These are phyloP conservation scores for Cirrhinus mrigala DNA, from an alignment of 2,797 vertebrate species.

Conservation along the genomic window DNA sequence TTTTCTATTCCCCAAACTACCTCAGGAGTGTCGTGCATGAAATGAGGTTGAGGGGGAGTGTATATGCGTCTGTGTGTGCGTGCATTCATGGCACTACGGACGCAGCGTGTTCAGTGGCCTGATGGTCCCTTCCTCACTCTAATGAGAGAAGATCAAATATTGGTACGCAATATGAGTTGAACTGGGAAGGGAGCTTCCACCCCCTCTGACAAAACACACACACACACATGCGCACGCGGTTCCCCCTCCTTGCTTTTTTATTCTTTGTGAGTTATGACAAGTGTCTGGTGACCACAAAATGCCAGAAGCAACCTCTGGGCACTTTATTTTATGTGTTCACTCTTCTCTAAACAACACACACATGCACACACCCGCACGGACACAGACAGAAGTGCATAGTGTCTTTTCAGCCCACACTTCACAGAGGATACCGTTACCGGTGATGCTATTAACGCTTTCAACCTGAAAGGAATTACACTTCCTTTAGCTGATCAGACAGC, in stretches of 20 bases:
- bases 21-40: constrained; percentile 89
- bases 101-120: constrained; percentile 70
- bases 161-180: constrained; percentile 97
- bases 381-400: constrained; percentile 60
- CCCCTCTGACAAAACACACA: constrained; percentile 58
- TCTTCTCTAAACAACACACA: constrained; percentile 63
- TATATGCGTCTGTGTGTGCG: constrained; percentile 66
- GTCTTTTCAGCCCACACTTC: constrained; percentile 38
- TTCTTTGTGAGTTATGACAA: constrained; percentile 84
- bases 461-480: constrained; percentile 83
- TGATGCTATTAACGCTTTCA: constrained; percentile 84
- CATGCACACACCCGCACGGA: constrained; percentile 60
- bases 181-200: constrained; percentile 75
- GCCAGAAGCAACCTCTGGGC: constrained; percentile 77
- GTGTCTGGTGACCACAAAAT: constrained; percentile 86
- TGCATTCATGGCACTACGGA: constrained; percentile 68
- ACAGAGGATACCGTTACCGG: constrained; percentile 75
- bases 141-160: constrained; percentile 99
- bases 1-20: constrained; percentile 99
- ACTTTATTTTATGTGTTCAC: constrained; percentile 70
- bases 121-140: constrained; percentile 89
- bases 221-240: constrained; percentile 42
- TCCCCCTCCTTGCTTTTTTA: constrained; percentile 61
- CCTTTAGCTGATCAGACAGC: constrained; percentile 82
- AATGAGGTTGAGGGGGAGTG: constrained; percentile 83